Evolutionary conservation across 2,888 invertebrate genomes (phyloP), one percentile per base, ranked within the genome.

Genomic region (Raillietiella orientalis): DNA sequence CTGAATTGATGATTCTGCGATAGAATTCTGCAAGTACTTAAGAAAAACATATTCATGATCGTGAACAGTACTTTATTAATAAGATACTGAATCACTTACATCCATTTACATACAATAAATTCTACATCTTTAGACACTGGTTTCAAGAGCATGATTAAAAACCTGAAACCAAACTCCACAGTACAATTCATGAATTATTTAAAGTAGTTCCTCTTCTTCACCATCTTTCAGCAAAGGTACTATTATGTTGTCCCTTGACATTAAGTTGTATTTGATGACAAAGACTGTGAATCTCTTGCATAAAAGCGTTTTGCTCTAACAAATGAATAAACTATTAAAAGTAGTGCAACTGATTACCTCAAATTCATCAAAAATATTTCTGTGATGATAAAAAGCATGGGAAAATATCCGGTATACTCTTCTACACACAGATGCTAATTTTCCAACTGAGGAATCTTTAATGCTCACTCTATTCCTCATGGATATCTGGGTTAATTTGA

Each of bases 391-490:
- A 50, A 84, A 96, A 16, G 96, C 93, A 53, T 99, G 96, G 25
- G 93, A 93, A 50, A 96, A 99, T 46, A 96, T 96, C 53, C 96
- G 65, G 49, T 96, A 96, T 2, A 99, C 93, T 39, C 96, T 61
- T 39, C 96, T 62, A 50, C 96, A 96, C 6, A 96, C 93, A 22
- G 93, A 93, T 26, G 93, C 93, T 39, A 99, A 55, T 52, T 99
- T 99, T 26, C 84, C 75, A 34, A 96, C 84, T 16, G 93, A 93
- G 9, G 93, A 82, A 46, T 96, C 96, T 49, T 93, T 90, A 49
- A 96, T 93, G 52, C 79, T 90, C 28, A 96, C 79, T 47, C 90
- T 84, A n/a, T n/a, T n/a, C n/a, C n/a, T n/a, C n/a, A n/a, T n/a
- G n/a, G n/a, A n/a, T n/a, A n/a, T n/a, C n/a, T 19, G 8, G 8